A percentile compares a stretch with the other conserved stretches of the same genome.
Evolutionary conservation across 2,797 vertebrate species (phyloP).

Genomic region (Miichthys miiuy): DNA sequence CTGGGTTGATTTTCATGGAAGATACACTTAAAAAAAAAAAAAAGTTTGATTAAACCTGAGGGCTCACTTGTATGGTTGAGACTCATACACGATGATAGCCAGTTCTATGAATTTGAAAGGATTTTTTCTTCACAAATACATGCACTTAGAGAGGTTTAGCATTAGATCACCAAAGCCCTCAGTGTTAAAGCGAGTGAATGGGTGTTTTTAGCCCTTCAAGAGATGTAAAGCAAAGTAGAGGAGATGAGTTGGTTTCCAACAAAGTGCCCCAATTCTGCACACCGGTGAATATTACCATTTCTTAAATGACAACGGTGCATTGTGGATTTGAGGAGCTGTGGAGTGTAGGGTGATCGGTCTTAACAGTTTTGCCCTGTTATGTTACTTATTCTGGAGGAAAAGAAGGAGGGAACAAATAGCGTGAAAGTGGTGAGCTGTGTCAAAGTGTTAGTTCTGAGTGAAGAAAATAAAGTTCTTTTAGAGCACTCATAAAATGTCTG

Average conservation of each 20-base stretch:
- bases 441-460: conserved; percentile 50
- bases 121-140: conserved; percentile 76
- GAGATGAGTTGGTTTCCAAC: conserved; percentile 70
- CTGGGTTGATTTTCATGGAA: conserved; percentile 80
- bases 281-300: conserved; percentile 68
- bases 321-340: conserved; percentile 71
- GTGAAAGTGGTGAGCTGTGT: conserved; percentile 55
- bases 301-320: conserved; percentile 69
- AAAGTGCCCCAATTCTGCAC: conserved; percentile 69
- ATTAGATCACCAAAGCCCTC: conserved; percentile 64
- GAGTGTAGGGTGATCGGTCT: conserved; percentile 64
- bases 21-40: conserved; percentile 80
- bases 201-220: conserved; percentile 73
- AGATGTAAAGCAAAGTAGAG: conserved; percentile 67
- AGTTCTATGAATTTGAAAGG: conserved; percentile 76
- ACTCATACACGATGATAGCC: conserved; percentile 74
- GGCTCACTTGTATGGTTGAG: conserved; percentile 79
- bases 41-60: conserved; percentile 88
- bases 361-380: conserved; percentile 68
- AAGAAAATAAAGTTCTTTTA: conserved; percentile 56
- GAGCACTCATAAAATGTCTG: conserved; percentile 60
- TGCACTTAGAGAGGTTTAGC: conserved; percentile 75
- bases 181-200: conserved; percentile 78
- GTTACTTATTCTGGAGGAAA: conserved; percentile 58
- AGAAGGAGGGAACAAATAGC: conserved; percentile 43